These are phyloP conservation scores for Chaunax sp. DNA, from an alignment of 2,797 vertebrate species.

Conservation along the genomic window DNA sequence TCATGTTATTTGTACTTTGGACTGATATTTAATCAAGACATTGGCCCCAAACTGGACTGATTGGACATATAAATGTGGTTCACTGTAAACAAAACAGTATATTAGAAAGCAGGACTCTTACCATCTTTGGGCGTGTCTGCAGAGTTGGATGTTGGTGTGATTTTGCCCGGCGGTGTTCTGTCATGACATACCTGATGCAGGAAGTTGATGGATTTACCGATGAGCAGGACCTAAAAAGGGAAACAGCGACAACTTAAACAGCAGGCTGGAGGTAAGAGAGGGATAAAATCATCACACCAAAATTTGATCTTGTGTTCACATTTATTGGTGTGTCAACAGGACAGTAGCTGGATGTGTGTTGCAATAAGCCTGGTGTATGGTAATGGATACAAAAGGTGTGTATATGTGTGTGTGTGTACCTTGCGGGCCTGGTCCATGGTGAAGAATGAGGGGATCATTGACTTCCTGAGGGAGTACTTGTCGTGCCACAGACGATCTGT, in stretches of 20 bases:
- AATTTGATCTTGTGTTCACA: background rate
- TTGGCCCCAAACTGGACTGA: too few species aligned
- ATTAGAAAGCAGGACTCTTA: slow-evolving; percentile 50
- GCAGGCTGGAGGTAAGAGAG: background rate
- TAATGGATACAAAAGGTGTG: background rate
- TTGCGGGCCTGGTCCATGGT: slow-evolving; percentile 97
- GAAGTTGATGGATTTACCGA: slow-evolving; percentile 99
- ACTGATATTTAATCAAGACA: background rate
- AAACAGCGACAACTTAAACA: background rate
- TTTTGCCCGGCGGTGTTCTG: slow-evolving; percentile 91
- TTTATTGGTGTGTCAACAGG: background rate
- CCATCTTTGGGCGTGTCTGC: slow-evolving; percentile 92
- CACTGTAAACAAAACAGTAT: background rate
- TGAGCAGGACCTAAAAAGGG: slow-evolving; percentile 90
- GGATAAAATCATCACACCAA: background rate
- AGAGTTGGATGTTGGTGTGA: slow-evolving; percentile 89
- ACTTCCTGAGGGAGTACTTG: slow-evolving; percentile 97
- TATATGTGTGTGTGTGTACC: slow-evolving; percentile 75
- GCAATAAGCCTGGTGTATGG: background rate
- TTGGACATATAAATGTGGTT: background rate
- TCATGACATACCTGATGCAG: slow-evolving; percentile 98
- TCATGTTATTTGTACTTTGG: background rate
- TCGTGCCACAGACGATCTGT: slow-evolving; percentile 97
- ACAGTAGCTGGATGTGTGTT: background rate
- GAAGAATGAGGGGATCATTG: slow-evolving; percentile 98